These are phyloP conservation scores for Hycleus cichorii DNA, from an alignment of 1,140 invertebrate genomes.

Conservation along the genomic window DNA sequence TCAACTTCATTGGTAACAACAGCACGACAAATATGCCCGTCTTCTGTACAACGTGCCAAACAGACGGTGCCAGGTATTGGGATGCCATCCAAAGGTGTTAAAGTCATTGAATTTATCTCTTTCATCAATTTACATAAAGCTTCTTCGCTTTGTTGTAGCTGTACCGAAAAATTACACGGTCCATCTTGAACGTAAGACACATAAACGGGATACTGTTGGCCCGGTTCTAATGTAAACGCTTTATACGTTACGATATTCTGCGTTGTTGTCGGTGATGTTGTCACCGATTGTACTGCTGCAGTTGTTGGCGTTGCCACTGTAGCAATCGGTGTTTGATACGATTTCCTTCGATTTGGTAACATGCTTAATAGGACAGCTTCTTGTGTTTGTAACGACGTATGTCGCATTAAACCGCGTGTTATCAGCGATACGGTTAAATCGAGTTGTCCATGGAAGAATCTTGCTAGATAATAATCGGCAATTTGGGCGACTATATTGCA, in stretches of 20 bases:
- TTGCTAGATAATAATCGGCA: slow-evolving; percentile 25
- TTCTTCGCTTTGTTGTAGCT: slow-evolving; percentile 50
- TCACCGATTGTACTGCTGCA: neutral
- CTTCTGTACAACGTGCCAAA: slow-evolving; percentile 56
- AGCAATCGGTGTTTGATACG: no score
- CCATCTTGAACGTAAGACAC: slow-evolving; percentile 70
- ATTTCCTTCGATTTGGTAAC: slow-evolving; percentile 2
- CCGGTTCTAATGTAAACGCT: slow-evolving; percentile 36
- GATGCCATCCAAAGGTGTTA: slow-evolving; percentile 52
- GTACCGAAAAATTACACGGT: slow-evolving; percentile 64
- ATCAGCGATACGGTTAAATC: slow-evolving; percentile 20
- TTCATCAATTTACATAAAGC: slow-evolving; percentile 58
- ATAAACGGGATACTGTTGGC: slow-evolving; percentile 54
- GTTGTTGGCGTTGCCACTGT: neutral
- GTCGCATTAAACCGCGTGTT: slow-evolving; percentile 24
- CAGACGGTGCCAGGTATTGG: slow-evolving; percentile 63
- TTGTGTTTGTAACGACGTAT: slow-evolving; percentile 26
- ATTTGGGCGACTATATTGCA: slow-evolving; percentile 25
- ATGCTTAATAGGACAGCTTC: slow-evolving; percentile 29
- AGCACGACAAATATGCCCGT: slow-evolving; percentile 60
- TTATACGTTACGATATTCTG: slow-evolving; percentile 29
- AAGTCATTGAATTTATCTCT: slow-evolving; percentile 51
- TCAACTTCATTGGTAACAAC: slow-evolving; percentile 61
- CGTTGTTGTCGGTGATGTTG: neutral
- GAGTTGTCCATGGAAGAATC: slow-evolving; percentile 18